Percentiles rank a stretch among this genome's conserved stretches.
Evolutionary conservation across 1,140 invertebrate species (phyloP).

Genomic region (Drosophila pandora): DNA sequence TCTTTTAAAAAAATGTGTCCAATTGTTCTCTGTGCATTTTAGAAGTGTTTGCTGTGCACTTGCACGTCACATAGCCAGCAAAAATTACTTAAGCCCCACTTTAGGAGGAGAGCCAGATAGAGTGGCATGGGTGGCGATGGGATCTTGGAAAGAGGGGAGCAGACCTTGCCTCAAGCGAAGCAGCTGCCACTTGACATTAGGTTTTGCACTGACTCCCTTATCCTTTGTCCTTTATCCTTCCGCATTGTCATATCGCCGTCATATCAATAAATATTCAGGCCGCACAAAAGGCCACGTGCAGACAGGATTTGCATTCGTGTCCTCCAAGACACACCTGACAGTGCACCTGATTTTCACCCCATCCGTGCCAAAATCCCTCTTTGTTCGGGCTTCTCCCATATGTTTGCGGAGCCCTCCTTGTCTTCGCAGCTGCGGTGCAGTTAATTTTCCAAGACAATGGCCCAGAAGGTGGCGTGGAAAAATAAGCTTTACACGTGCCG

Average conservation of each 20-base stretch:
- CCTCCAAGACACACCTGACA: not conserved
- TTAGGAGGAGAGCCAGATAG: conserved; percentile 4
- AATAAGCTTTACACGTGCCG: conserved; percentile 77
- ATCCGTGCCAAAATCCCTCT: conserved; percentile 25
- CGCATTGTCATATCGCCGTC: conserved; percentile 75
- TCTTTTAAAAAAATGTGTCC: too few relatives aligned
- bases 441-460: conserved; percentile 80
- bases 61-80: conserved; percentile 69
- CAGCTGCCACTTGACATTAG: conserved; percentile 44
- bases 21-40: conserved; percentile 7
- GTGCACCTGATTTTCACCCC: conserved; percentile 31
- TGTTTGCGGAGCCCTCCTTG: conserved; percentile 48
- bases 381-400: conserved; percentile 60
- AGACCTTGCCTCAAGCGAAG: conserved; percentile 9
- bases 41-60: conserved; percentile 71
- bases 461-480: conserved; percentile 62
- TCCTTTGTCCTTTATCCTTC: conserved; percentile 9
- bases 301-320: conserved; percentile 60
- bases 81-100: conserved; percentile 72
- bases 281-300: conserved; percentile 68
- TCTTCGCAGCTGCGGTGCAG: conserved; percentile 58
- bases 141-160: conserved; percentile 56
- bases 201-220: conserved; percentile 4
- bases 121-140: not conserved
- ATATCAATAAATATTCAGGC: conserved; percentile 78